Base-by-base conservation (phyloP, 2,797 vertebrate genomes). In the Galago senegalensis region DNA sequence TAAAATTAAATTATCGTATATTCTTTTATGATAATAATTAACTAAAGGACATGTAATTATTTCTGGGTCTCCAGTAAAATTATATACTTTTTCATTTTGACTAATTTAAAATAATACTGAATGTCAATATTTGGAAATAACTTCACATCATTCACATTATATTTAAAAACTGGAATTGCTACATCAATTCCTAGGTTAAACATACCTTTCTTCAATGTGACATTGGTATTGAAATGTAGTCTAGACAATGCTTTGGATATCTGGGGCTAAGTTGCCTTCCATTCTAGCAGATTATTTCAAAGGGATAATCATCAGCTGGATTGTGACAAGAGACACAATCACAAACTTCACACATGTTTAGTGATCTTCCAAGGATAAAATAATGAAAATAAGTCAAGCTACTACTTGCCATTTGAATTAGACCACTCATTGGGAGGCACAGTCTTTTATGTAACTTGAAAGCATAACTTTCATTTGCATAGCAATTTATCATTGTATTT, bases 221-320 rank as follows among this genome's bases (percentile, higher is more conserved):
- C 46, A 25, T 85, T 93, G 46, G 37, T 72, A 72, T 49, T 86
- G 89, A 72, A 86, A 82, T 67, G 8, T 49, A 81, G 40, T 53
- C 31, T 49, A 31, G 29, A 37, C 27, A 46, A 72, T 82, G 20
- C 31, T 96, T 77, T 86, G 58, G 60, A 18, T n/a, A 83, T 86
- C 75, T 77, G 3, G 0, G n/a, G 2, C 27, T 89, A 77, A 43
- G 2, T 92, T 89, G 92, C 21, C 60, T 85, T 76, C 7, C 29
- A 18, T 91, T 93, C 9, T 88, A 72, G 69, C 65, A 80, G 25
- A 70, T 82, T 16, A 46, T 69, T 95, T 93, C 58, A 89, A 96
- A 75, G 76, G 31, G n/a, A 81, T 85, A 67, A 76, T 72, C 67
- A 63, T 56, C 53, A 82, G 34, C 27, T 92, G 94, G 43, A 53